Evolutionary conservation across 2,113 vertebrate genomes (phyloP), one percentile per base, ranked within the genome.

Genomic region (Zosterops borbonicus): DNA sequence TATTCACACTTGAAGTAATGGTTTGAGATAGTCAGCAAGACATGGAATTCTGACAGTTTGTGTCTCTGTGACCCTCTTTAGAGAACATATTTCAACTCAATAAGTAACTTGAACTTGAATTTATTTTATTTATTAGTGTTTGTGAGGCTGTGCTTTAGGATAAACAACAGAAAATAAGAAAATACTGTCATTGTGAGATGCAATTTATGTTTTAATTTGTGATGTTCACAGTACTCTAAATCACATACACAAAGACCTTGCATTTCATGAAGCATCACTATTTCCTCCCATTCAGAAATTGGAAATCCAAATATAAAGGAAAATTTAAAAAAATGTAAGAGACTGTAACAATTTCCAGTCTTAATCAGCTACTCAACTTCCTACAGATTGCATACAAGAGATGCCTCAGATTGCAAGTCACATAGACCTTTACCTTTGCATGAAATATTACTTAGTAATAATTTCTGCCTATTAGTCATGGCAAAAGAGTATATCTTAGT

Each of bases 91-190:
- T 91, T 94, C 81, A 59, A 67, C 59, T 70, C 55, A 33, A 49
- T 78, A 88, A 74, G 47, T 63, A 77, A 86, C 39, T 33, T 89
- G 39, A 85, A 76, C 41, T 8, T 83, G 29, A 60, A 39, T 73
- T 65, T 80, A n/a, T 85, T 82, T 85, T 81, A 73, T 96, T 91
- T 89, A 90, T 77, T 68, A 78, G 46, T n/a, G 11, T 41, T 86
- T 50, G 22, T 24, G 35, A 88, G 63, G 22, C 41, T 62, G 19
- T 77, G 56, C 15, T 90, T 86, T 80, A 65, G 11, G 33, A 65
- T 59, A 88, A 96, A 70, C 42, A 83, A 52, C 25, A 84, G 37
- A 37, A 56, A 82, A 44, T 19, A 78, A 50, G 12, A 59, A 56
- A 68, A 75, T n/a, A 64, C 33, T 87, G 69, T 56, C 41, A 71